Evolutionary conservation across 2,797 vertebrate genomes (phyloP).

Genomic region (Ambastaia sidthimunki): DNA sequence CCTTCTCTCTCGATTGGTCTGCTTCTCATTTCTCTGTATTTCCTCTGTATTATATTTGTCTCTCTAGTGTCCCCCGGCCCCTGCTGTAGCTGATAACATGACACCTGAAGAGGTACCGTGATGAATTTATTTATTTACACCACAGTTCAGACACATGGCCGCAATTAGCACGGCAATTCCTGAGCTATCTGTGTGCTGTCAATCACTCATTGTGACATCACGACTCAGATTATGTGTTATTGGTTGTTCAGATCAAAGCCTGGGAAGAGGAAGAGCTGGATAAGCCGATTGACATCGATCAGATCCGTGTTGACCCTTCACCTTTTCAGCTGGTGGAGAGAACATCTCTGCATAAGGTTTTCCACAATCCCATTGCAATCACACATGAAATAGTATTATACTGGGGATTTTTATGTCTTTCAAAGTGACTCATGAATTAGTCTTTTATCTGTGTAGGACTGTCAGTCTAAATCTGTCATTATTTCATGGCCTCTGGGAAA

Average conservation of each 20-base stretch:
- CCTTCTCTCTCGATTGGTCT: conserved; percentile 3
- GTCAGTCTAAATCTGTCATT: conserved; percentile 22
- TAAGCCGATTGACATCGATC: conserved; percentile 88
- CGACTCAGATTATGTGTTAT: conserved; percentile 42
- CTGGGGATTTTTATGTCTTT: neutral
- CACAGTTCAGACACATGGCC: conserved; percentile 23
- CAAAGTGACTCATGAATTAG: conserved; percentile 8
- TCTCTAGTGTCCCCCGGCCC: conserved; percentile 50
- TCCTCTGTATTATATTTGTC: neutral
- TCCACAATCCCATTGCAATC: conserved; percentile 23
- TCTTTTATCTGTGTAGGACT: conserved; percentile 22
- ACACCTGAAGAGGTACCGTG: conserved; percentile 86
- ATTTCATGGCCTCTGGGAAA: conserved; percentile 16
- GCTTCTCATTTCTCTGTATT: neutral
- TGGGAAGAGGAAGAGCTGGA: conserved; percentile 92
- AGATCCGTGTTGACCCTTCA: conserved; percentile 92
- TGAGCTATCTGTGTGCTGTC: conserved; percentile 20
- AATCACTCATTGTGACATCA: conserved; percentile 28
- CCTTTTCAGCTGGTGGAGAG: conserved; percentile 97
- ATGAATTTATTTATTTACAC: conserved; percentile 44
- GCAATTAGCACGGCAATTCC: conserved; percentile 15
- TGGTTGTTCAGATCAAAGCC: conserved; percentile 85
- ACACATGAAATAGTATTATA: conserved; percentile 9
- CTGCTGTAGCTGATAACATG: conserved; percentile 84
- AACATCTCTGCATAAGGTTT: conserved; percentile 95